phyloP scores from a whole-genome alignment of 2,113 vertebrate genomes.

The Psittacus erithacus region DNA sequence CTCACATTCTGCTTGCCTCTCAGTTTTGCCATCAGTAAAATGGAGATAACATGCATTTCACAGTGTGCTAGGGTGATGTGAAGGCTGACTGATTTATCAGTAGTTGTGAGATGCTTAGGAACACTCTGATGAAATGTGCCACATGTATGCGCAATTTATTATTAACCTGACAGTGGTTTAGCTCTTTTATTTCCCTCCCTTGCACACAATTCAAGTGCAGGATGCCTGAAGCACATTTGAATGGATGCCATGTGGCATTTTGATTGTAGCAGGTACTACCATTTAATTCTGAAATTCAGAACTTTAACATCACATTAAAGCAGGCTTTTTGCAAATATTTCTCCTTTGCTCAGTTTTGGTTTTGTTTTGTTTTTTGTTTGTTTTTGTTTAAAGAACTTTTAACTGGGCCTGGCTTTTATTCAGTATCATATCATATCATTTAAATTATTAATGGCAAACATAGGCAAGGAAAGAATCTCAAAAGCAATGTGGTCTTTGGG shows the following conservation, averaged over 20 bases:
- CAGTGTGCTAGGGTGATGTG: background rate
- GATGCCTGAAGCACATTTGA: conserved; percentile 46
- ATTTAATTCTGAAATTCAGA: conserved; percentile 49
- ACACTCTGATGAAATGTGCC: conserved; percentile 65
- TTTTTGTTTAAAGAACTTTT: background rate
- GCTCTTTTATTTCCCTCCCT: conserved; percentile 38
- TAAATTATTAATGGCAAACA: background rate
- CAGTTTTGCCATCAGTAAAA: conserved; percentile 53
- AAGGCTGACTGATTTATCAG: conserved; percentile 66
- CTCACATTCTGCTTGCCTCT: conserved; percentile 50
- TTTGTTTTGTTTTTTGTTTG: background rate
- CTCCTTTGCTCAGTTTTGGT: background rate
- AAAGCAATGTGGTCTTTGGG: background rate
- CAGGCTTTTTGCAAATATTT: background rate
- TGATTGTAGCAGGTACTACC: conserved; percentile 31
- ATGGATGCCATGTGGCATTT: conserved; percentile 43
- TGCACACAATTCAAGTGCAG: conserved; percentile 7
- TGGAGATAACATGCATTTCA: conserved; percentile 41
- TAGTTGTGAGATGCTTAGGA: conserved; percentile 52
- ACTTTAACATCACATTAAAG: background rate
- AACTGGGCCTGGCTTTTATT: background rate
- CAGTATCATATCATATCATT: background rate
- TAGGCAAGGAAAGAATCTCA: background rate
- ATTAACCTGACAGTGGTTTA: conserved; percentile 50
- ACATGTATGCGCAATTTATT: conserved; percentile 60